These are phyloP conservation scores for Pycnonotus jocosus DNA, from an alignment of 2,113 vertebrate genomes.

Conservation along the genomic window DNA sequence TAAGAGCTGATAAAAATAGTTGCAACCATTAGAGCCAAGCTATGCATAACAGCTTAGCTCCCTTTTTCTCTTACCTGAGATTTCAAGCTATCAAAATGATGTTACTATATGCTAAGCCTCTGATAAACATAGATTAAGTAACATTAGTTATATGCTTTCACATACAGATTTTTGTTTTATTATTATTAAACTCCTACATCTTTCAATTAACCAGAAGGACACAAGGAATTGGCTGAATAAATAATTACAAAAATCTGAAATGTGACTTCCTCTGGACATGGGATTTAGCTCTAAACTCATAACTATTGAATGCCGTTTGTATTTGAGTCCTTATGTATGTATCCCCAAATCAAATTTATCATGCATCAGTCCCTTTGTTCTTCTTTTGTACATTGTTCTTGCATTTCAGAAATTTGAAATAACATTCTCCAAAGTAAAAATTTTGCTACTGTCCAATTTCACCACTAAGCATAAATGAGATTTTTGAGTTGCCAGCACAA, in stretches of 20 bases:
- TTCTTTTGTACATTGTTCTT: background rate
- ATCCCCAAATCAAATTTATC: background rate
- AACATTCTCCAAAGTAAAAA: background rate
- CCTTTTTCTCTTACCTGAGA: background rate
- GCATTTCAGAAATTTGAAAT: background rate
- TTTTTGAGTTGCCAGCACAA: background rate
- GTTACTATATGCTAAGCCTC: background rate
- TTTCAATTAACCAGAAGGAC: background rate
- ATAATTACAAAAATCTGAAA: background rate
- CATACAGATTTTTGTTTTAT: background rate
- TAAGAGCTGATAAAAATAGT: background rate
- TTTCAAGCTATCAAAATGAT: background rate
- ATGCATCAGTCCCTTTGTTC: background rate
- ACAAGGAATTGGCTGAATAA: background rate
- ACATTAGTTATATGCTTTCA: background rate
- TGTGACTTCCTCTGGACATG: background rate
- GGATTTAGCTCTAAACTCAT: background rate
- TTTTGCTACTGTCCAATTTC: background rate
- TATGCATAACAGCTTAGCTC: background rate
- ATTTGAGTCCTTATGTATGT: background rate
- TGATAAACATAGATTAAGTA: background rate
- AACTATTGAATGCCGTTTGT: background rate
- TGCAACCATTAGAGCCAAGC: background rate
- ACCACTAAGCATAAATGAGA: background rate
- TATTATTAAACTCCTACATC: background rate